Percentiles rank a stretch among this genome's conserved stretches.
Evolutionary conservation across 1,140 invertebrate species (phyloP).

Genomic region (Bombus huntii): DNA sequence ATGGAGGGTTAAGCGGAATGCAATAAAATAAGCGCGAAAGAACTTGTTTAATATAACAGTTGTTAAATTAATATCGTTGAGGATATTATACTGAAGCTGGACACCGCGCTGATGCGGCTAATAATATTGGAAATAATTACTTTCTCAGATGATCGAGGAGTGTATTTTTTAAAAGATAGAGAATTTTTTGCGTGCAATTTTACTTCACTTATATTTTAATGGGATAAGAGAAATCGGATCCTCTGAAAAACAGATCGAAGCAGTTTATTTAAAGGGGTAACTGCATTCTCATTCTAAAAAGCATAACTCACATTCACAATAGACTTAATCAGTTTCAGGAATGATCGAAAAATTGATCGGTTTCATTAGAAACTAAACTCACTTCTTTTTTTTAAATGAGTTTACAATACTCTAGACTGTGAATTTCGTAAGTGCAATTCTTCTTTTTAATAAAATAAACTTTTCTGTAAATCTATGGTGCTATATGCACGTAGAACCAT

Average conservation of each 20-base stretch:
- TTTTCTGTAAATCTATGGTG: neutral
- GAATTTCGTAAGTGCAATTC: neutral
- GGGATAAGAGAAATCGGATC: neutral
- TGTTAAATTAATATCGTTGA: neutral
- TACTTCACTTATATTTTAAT: no score
- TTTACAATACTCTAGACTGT: neutral
- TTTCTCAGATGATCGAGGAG: neutral
- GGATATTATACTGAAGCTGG: neutral
- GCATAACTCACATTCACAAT: neutral
- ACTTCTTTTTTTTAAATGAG: neutral
- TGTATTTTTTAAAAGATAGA: neutral
- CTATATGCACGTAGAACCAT: no score
- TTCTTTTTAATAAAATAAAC: neutral
- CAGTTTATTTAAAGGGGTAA: neutral
- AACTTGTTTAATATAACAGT: no score
- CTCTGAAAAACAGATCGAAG: neutral
- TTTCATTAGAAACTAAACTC: neutral
- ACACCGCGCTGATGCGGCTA: neutral
- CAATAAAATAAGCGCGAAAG: no score
- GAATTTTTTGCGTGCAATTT: neutral
- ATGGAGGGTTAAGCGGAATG: no score
- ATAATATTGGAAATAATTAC: neutral
- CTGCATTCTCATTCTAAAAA: neutral
- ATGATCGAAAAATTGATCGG: neutral
- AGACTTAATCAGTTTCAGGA: neutral